phyloP scores from a whole-genome alignment of 2,113 vertebrate species.

The Budorcas taxicolor region DNA sequence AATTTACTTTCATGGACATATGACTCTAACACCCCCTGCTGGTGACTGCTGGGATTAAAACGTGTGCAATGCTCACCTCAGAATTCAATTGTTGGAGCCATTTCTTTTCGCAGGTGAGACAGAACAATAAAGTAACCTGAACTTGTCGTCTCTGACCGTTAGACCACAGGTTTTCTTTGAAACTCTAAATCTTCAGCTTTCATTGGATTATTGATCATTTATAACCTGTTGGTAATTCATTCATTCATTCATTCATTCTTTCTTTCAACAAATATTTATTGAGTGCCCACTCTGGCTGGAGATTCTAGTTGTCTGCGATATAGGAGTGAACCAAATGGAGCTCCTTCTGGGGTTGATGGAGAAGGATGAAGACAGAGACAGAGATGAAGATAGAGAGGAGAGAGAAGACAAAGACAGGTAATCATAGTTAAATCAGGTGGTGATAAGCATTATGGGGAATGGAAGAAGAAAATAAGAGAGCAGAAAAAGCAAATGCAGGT shows the following conservation, averaged over 20 bases:
- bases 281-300: not conserved
- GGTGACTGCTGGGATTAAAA: not conserved
- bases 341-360: not conserved
- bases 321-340: not conserved
- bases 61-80: fast-evolving
- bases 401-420: not conserved
- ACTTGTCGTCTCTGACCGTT: not conserved
- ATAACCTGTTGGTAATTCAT: not conserved
- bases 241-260: not conserved
- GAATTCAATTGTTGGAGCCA: not conserved
- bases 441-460: not conserved
- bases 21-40: slow-evolving; percentile 47
- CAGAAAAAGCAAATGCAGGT: not conserved
- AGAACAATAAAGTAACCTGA: not conserved
- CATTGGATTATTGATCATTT: not conserved
- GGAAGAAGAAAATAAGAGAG: not conserved
- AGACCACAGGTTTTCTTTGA: not conserved
- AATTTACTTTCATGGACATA: not conserved
- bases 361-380: fast-evolving
- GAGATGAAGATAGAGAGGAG: not conserved
- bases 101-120: not conserved
- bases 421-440: not conserved
- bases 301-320: not conserved
- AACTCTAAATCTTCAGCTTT: not conserved
- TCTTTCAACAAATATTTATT: not conserved